Evolutionary conservation across 2,888 invertebrate species (phyloP).

Genomic region (Metalampra italica): DNA sequence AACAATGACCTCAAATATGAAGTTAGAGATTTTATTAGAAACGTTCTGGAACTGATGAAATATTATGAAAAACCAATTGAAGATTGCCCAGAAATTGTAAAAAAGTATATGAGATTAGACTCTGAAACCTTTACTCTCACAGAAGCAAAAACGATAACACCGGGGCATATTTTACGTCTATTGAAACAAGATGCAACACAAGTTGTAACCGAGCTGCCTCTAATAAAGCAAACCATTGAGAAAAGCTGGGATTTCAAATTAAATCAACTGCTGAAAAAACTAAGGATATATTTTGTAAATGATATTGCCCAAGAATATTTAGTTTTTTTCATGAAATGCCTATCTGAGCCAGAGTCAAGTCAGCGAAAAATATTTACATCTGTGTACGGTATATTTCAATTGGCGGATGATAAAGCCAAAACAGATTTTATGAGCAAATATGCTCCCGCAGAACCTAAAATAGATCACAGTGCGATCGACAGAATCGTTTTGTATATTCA

Average conservation of each 20-base stretch:
- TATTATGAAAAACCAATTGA: slow-evolving; percentile 28
- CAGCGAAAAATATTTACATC: slow-evolving; percentile 14
- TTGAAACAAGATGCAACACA: slow-evolving; percentile 26
- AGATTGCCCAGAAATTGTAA: slow-evolving; percentile 35
- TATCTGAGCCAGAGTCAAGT: slow-evolving; percentile 13
- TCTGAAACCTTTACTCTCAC: slow-evolving; percentile 13
- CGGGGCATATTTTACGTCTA: slow-evolving; percentile 18
- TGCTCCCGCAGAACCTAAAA: slow-evolving; percentile 34
- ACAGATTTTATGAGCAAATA: slow-evolving; percentile 34
- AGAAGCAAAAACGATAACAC: slow-evolving; percentile 10
- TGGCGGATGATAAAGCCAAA: slow-evolving; percentile 30
- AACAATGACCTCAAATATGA: slow-evolving; percentile 19
- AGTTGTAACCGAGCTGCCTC: slow-evolving; percentile 15
- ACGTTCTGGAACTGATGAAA: slow-evolving; percentile 23
- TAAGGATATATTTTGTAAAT: slow-evolving; percentile 43
- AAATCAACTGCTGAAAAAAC: slow-evolving; percentile 33
- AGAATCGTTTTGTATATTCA: slow-evolving; percentile 27
- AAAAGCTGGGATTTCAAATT: slow-evolving; percentile 14
- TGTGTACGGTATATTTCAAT: slow-evolving; percentile 37
- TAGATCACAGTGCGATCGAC: slow-evolving; percentile 29
- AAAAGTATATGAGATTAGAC: slow-evolving; percentile 30
- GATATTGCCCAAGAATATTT: slow-evolving; percentile 37
- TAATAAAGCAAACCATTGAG: slow-evolving; percentile 14
- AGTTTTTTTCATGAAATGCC: slow-evolving; percentile 25
- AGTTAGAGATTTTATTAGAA: slow-evolving; percentile 16